Evolutionary conservation across 30 jellyfish, hydroid and myxozoan genomes (phyloP), one percentile per base, ranked within the genome.

Genomic region (Nemopilema nomurai): DNA sequence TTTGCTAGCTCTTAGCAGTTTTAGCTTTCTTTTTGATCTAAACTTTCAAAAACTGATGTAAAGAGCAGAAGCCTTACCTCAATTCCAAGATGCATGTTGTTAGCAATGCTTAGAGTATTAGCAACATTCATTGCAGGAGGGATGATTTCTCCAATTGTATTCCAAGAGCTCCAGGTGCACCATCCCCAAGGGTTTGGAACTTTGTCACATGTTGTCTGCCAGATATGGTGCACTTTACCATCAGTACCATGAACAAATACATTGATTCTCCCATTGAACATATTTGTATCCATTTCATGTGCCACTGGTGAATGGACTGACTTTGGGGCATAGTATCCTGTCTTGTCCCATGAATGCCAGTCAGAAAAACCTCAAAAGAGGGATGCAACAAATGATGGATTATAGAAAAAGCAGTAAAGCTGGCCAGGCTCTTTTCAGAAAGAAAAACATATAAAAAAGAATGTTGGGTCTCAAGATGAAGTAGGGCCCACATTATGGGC

Each of bases 161-260:
- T 79, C 99, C 99, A 94, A 0, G 92, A 75, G 50, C 99, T 89
- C 99, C 99, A 94, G 28, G 99, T 94, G 79, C 99, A 94, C 99
- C 99, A 94, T 20, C 99, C 99, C 99, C 99, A 94, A 0, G 99
- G 99, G 77, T 94, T 94, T 23, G 99, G 99, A 57, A 94, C 99
- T 64, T 89, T 89, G 92, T 94, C 99, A 85, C 99, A 94, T 1
- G 99, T 94, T 62, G 99, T 94, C 70, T 94, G 99, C 97, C 97
- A 94, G 20, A 94, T 94, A 79, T 94, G 99, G 74, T 94, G 97
- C 31, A 94, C 66, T 63, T 89, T 82, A 1, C 96, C 97, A 85
- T 94, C 99, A 17, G 94, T 85, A 26, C 99, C 97, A 74, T 89
- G 97, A n/a, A 94, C 88, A 79, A 94, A 94, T 9, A 94, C 97